Percentiles rank a stretch among this genome's conserved stretches.
Evolutionary conservation across 2,888 invertebrate species (phyloP).

Genomic region (Odontothrips loti): DNA sequence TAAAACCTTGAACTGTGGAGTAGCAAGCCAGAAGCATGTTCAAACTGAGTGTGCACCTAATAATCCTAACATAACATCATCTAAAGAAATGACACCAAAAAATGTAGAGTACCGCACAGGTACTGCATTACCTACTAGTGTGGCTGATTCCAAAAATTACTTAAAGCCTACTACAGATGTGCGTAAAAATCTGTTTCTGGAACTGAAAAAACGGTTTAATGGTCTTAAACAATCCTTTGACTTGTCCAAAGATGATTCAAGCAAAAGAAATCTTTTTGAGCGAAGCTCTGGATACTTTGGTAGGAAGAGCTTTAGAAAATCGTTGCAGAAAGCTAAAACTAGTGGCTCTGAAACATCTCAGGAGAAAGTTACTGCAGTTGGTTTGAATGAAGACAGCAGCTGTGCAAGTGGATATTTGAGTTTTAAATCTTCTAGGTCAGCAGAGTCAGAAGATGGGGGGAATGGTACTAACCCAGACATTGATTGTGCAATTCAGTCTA

Average conservation of each 20-base stretch:
- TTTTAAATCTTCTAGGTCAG: background rate
- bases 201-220: background rate
- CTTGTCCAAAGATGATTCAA: background rate
- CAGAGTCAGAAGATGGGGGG: background rate
- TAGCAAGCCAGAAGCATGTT: background rate
- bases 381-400: background rate
- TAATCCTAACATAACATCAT: background rate
- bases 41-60: background rate
- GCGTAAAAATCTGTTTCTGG: background rate
- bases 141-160: background rate
- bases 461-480: background rate
- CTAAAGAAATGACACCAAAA: background rate
- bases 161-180: background rate
- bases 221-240: background rate
- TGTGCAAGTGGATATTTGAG: background rate
- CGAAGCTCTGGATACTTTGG: slow-evolving; percentile 5
- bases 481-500: background rate
- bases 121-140: background rate
- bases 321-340: background rate
- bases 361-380: background rate
- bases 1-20: background rate
- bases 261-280: slow-evolving; percentile 1
- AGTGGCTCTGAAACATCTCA: background rate
- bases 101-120: background rate
- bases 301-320: background rate